Conservation (phyloP, 1,140 invertebrate genomes). For the Ceratosolen fusciceps region DNA sequence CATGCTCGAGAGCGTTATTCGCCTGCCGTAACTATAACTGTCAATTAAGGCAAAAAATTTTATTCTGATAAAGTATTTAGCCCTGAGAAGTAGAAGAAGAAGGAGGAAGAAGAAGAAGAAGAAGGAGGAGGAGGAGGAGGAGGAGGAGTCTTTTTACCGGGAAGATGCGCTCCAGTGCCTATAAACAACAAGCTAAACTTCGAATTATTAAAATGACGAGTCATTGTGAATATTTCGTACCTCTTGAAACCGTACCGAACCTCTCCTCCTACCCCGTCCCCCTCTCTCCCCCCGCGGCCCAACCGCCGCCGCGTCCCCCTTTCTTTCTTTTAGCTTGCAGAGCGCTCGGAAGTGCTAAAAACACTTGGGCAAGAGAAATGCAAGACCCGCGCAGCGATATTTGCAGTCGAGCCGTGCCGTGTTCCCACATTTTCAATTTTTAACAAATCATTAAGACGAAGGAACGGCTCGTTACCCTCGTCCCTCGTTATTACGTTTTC, state of each 20-base stretch:
- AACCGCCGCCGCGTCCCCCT: neutral
- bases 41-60: neutral
- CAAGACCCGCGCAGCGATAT: neutral
- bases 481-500: no score
- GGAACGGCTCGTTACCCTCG: no score
- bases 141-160: neutral
- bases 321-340: no score
- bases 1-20: neutral
- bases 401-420: neutral
- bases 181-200: neutral
- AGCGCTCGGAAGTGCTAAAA: neutral
- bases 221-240: slow-evolving; percentile 15
- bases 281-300: no score
- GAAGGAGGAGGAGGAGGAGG: no score
- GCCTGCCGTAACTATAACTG: neutral
- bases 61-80: neutral
- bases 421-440: no score
- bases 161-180: neutral
- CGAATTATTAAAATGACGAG: neutral
- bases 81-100: neutral
- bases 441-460: no score
- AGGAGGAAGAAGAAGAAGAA: no score
- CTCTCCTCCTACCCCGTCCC: no score
- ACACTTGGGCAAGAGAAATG: neutral
- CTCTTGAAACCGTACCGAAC: neutral